Conservation (phyloP, 1,140 invertebrate species). For the Achroia grisella region DNA sequence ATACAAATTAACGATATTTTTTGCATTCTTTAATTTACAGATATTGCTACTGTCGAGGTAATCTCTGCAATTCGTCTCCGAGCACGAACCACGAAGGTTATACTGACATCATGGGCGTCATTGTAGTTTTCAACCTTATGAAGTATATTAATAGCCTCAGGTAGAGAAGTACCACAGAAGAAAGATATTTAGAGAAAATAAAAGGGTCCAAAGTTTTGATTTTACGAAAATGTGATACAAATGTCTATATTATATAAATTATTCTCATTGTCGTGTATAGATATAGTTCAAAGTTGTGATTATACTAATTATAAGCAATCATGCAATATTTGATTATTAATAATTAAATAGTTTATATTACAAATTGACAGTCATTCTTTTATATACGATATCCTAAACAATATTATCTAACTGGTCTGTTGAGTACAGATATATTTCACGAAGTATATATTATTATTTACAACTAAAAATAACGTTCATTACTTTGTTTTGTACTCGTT, state of each 20-base stretch:
- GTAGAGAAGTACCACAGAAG: conserved; percentile 20
- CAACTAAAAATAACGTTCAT: too few species aligned
- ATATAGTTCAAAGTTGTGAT: not conserved
- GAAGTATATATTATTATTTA: too few species aligned
- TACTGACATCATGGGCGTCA: conserved; percentile 73
- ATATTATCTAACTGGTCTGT: too few species aligned
- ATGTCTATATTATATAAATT: not conserved
- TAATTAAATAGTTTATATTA: too few species aligned
- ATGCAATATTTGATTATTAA: too few species aligned
- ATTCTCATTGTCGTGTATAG: not conserved
- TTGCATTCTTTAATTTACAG: conserved; percentile 33
- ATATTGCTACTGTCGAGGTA: conserved; percentile 80
- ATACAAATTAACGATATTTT: too few species aligned
- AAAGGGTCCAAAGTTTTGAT: conserved; percentile 6
- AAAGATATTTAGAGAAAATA: too few species aligned
- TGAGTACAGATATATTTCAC: too few species aligned
- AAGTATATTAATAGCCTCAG: conserved; percentile 74
- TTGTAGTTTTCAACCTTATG: conserved; percentile 74
- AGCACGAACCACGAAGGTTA: conserved; percentile 62
- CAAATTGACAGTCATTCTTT: too few species aligned
- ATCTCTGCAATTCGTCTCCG: conserved; percentile 78
- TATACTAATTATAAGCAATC: too few species aligned
- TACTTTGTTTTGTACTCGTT: too few species aligned
- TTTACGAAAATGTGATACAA: conserved; percentile 3
- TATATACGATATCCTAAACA: too few species aligned